Percentiles rank a stretch among this genome's conserved stretches.
phyloP scores from a whole-genome alignment of 2,888 invertebrate genomes.

The Troides helena region DNA sequence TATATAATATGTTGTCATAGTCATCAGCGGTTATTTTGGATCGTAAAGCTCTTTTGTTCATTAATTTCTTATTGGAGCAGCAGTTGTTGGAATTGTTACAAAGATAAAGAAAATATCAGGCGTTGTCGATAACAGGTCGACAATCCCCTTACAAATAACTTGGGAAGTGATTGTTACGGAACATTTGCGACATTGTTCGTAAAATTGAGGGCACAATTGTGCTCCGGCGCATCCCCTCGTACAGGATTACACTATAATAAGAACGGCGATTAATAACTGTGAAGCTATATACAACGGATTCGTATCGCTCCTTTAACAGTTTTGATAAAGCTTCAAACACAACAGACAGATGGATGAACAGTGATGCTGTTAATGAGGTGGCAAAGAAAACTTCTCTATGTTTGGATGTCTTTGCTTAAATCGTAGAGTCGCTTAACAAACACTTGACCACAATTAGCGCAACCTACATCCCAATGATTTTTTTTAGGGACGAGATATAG shows the following conservation, averaged over 20 bases:
- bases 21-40: too few species aligned
- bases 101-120: conserved; percentile 2
- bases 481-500: too few species aligned
- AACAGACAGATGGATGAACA: too few species aligned
- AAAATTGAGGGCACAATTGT: conserved; percentile 49
- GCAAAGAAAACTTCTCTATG: too few species aligned
- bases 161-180: conserved; percentile 65
- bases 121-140: conserved; percentile 33
- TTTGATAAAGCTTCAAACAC: background rate
- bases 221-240: conserved; percentile 54
- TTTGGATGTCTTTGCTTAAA: too few species aligned
- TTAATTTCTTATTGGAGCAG: too few species aligned
- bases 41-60: too few species aligned
- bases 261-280: conserved; percentile 63
- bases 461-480: too few species aligned
- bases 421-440: too few species aligned
- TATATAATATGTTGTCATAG: background rate
- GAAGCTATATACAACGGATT: conserved; percentile 32
- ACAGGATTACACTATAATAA: conserved; percentile 66
- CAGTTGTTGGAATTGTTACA: background rate
- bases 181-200: conserved; percentile 65
- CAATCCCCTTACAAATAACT: conserved; percentile 55
- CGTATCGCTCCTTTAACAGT: conserved; percentile 35
- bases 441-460: too few species aligned
- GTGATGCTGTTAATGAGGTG: too few species aligned